Base-by-base conservation (phyloP, 2,888 invertebrate genomes). In the Balanococcus diminutus region DNA sequence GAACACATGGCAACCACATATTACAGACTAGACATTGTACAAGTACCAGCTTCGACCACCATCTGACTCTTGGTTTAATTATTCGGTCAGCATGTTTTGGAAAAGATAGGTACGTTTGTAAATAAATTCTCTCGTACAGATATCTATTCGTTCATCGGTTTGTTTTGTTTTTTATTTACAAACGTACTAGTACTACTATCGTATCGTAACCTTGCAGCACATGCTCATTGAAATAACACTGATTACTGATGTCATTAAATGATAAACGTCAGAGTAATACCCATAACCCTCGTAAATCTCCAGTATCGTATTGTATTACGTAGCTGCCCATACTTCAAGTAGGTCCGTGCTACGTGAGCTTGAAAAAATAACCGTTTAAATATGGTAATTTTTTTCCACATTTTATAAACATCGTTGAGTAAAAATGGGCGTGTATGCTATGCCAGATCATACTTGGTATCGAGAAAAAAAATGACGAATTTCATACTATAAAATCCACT, bases 211-310 rank as follows among this genome's bases (percentile, higher is more conserved):
- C 75, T 75, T 32, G 75, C n/a, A 67, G 42, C 14, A 51, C 51
- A 32, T 32, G 32, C 32, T 75, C 75, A 32, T 75, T 28, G 32
- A 32, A 22, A 75, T 9, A 75, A 19, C 32, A 75, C 75, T 75
- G 32, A 32, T 31, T 75, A 75, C 75, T 32, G 75, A 75, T 75
- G 75, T 75, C 75, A 75, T 75, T 75, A 75, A 75, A 75, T 32
- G 75, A 75, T 75, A 75, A 75, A 67, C 67, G 67, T 75, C 32
- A 16, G n/a, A 31, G 16, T 28, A 28, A 28, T 67, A 67, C 19
- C 51, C 51, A 51, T 67, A 28, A 11, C 61, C 25, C 61, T 67
- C 61, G 61, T 67, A 67, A 67, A 67, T 67, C 61, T 67, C 61
- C 28, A 67, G 61, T 67, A 56, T 56, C n/a, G 56, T 56, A 67